Evolutionary conservation across 2,797 vertebrate species (phyloP).

Genomic region (Pangasius mekongensis): DNA sequence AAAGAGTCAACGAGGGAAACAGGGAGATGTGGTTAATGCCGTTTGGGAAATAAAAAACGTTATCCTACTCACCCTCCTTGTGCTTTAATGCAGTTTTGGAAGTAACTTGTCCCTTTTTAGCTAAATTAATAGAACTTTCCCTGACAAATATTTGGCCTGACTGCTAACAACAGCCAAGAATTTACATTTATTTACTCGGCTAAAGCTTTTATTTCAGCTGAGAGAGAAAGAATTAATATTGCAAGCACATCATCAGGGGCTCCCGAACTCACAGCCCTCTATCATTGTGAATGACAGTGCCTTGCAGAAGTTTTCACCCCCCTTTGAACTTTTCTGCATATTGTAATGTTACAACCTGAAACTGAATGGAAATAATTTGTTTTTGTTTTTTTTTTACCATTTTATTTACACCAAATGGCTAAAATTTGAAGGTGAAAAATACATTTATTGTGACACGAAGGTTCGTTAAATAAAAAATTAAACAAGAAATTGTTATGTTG

Average conservation of each 20-base stretch:
- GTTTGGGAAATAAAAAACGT: background rate
- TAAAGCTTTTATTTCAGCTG: no score
- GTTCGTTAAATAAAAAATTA: background rate
- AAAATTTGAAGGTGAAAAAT: background rate
- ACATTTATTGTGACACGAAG: background rate
- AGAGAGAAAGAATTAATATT: background rate
- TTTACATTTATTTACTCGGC: background rate
- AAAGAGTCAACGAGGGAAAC: background rate
- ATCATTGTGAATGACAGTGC: background rate
- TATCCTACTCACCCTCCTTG: background rate
- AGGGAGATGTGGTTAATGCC: conserved; percentile 12
- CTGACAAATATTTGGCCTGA: conserved; percentile 4
- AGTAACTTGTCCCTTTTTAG: background rate
- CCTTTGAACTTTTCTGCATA: background rate
- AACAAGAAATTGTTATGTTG: background rate
- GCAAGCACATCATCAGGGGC: background rate
- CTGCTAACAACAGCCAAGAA: background rate
- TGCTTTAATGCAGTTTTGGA: conserved; percentile 10
- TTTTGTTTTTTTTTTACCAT: background rate
- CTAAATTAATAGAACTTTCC: conserved; percentile 5
- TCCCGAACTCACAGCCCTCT: background rate
- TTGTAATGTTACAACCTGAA: background rate
- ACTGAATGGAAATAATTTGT: background rate
- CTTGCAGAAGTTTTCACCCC: background rate
- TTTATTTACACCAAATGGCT: background rate